Evolutionary conservation across 2,888 invertebrate species (phyloP), one percentile per base, ranked within the genome.

Genomic region (Rhamnusium bicolor): DNA sequence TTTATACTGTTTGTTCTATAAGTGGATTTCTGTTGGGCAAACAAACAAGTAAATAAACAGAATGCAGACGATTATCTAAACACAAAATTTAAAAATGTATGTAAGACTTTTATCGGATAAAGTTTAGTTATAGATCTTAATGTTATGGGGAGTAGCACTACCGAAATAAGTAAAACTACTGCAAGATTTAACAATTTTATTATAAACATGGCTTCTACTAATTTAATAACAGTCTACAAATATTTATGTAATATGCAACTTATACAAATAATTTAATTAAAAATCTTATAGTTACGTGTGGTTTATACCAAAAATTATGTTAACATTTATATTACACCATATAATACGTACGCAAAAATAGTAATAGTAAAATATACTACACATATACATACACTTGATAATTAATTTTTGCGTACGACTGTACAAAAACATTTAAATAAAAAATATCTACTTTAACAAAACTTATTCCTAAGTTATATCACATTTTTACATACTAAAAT

Each of bases 401-500:
- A 24, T 27, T 56, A 58, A n/a, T 29, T 32, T 32, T 58, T 58
- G 58, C 58, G 58, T 58, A 58, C 58, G 2, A 58, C 19, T 54
- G 24, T 19, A 54, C 21, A 24, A 24, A 58, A 58, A 24, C 32
- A 10, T 63, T 27, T 14, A 27, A 16, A 60, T 40, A 2, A 10
- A 47, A 32, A 61, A 40, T 19, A 16, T 24, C 63, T 63, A 63
- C 29, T 18, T 29, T 49, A 56, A 12, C 16, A 58, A 58, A 58
- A 29, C 66, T 71, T 65, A 65, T 8, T 49, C 27, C 71, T 71
- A 71, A 21, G 4, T 51, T 65, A 66, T 71, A 71, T 71, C 71
- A 71, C 71, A 71, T 65, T 71, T 71, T 71, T 71, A 71, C 49
- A 70, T 29, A 47, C 71, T 71, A 71, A n/a, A 14, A 60, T 58